Evolutionary conservation across 1,140 invertebrate species (phyloP).

Genomic region (Plutomurus gul): DNA sequence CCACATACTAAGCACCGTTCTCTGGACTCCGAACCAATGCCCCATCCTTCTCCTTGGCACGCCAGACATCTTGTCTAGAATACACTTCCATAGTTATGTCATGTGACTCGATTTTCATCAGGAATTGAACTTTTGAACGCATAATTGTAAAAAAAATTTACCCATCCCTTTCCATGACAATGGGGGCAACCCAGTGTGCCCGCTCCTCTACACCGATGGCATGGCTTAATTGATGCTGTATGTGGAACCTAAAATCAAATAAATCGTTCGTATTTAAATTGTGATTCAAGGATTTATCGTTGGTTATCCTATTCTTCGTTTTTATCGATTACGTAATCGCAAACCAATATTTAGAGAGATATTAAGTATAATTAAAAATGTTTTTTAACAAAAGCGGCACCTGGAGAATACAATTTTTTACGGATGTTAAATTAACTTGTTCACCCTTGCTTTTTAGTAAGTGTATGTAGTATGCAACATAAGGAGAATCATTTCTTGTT

Average conservation of each 20-base stretch:
- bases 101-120: too few relatives aligned
- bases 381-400: not conserved
- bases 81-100: not conserved
- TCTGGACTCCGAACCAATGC: constrained; percentile 57
- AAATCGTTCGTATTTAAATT: not conserved
- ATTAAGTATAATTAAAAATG: not conserved
- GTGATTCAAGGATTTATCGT: too few relatives aligned
- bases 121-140: not conserved
- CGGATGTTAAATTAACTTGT: too few relatives aligned
- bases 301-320: too few relatives aligned
- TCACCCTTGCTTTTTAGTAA: too few relatives aligned
- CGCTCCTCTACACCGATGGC: constrained; percentile 62
- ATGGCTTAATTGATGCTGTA: constrained; percentile 64
- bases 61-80: constrained; percentile 58
- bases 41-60: constrained; percentile 61
- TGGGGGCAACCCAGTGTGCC: constrained; percentile 62
- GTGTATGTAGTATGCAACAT: not conserved
- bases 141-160: constrained; percentile 54
- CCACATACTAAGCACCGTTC: constrained; percentile 61
- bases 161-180: constrained; percentile 63
- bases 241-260: constrained; percentile 61
- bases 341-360: not conserved
- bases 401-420: too few relatives aligned
- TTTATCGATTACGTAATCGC: too few relatives aligned
- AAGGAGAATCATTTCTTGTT: not conserved